Evolutionary conservation across 2,797 vertebrate species (phyloP).

Genomic region (Eremophila alpestris): DNA sequence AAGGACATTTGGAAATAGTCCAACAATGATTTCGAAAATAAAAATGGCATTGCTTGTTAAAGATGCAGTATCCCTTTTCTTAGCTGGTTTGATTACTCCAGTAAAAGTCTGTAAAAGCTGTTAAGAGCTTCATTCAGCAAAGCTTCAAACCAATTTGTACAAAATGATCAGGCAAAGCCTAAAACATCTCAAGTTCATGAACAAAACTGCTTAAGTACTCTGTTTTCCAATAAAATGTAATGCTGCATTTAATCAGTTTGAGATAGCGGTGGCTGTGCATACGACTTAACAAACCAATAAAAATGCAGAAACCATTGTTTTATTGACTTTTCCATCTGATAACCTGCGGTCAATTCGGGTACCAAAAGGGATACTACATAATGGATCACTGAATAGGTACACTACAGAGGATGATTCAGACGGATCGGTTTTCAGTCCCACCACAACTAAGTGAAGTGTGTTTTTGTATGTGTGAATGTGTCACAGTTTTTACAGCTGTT

Average conservation of each 20-base stretch:
- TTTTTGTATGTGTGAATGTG: slow-evolving; percentile 1
- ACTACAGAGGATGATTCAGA: slow-evolving; percentile 48
- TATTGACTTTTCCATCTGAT: slow-evolving; percentile 22
- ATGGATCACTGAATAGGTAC: slow-evolving; percentile 38
- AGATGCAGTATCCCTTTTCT: slow-evolving; percentile 84
- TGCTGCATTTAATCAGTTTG: slow-evolving; percentile 56
- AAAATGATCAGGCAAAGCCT: slow-evolving; percentile 59
- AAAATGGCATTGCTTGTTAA: slow-evolving; percentile 73
- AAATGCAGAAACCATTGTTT: slow-evolving; percentile 37
- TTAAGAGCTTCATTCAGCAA: slow-evolving; percentile 54
- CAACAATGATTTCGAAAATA: slow-evolving; percentile 67
- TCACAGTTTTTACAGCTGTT: background rate
- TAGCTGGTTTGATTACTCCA: slow-evolving; percentile 64
- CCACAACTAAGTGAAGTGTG: slow-evolving; percentile 22
- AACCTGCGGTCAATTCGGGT: slow-evolving; percentile 25
- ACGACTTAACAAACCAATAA: slow-evolving; percentile 1
- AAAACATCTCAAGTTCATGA: slow-evolving; percentile 40
- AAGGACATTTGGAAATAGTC: slow-evolving; percentile 71
- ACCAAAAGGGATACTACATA: slow-evolving; percentile 72
- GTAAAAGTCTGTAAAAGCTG: slow-evolving; percentile 51
- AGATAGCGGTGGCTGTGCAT: slow-evolving; percentile 20
- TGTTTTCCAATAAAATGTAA: slow-evolving; percentile 36
- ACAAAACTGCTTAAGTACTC: slow-evolving; percentile 50
- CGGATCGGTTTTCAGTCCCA: background rate
- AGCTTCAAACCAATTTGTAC: slow-evolving; percentile 63